phyloP scores from a whole-genome alignment of 2,888 invertebrate species.

The Cordilura impudica region DNA sequence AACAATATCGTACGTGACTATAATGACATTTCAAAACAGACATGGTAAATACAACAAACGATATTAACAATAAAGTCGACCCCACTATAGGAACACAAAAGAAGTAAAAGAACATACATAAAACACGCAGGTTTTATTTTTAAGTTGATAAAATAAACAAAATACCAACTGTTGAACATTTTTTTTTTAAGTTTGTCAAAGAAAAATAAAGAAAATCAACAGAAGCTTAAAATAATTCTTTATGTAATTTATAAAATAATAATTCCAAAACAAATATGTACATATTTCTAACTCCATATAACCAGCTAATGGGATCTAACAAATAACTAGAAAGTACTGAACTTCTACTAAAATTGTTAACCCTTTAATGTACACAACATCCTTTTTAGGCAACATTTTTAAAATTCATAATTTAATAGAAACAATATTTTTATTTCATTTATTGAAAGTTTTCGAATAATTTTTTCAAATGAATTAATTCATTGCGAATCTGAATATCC shows the following conservation, averaged over 20 bases:
- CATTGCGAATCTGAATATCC: not conserved
- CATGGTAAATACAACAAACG: constrained; percentile 6
- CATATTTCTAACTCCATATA: too few relatives aligned
- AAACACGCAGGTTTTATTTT: constrained; percentile 8
- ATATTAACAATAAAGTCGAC: not conserved
- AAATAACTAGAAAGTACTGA: too few relatives aligned
- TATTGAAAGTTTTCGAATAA: too few relatives aligned
- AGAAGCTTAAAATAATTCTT: not conserved
- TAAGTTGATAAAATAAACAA: not conserved
- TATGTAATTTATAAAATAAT: not conserved
- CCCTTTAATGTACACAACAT: too few relatives aligned
- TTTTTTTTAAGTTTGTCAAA: constrained; percentile 9
- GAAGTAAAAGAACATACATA: too few relatives aligned
- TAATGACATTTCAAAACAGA: constrained; percentile 37
- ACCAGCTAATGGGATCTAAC: too few relatives aligned
- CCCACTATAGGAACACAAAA: not conserved
- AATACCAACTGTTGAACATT: constrained; percentile 45
- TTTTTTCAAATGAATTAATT: not conserved
- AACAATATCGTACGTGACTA: constrained; percentile 28
- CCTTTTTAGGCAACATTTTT: too few relatives aligned
- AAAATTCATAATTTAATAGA: too few relatives aligned
- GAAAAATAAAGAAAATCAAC: not conserved
- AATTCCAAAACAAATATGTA: too few relatives aligned
- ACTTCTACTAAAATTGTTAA: too few relatives aligned
- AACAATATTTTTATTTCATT: too few relatives aligned